Conservation (phyloP, 2,797 vertebrate genomes). For the Brachyalestes nurse region DNA sequence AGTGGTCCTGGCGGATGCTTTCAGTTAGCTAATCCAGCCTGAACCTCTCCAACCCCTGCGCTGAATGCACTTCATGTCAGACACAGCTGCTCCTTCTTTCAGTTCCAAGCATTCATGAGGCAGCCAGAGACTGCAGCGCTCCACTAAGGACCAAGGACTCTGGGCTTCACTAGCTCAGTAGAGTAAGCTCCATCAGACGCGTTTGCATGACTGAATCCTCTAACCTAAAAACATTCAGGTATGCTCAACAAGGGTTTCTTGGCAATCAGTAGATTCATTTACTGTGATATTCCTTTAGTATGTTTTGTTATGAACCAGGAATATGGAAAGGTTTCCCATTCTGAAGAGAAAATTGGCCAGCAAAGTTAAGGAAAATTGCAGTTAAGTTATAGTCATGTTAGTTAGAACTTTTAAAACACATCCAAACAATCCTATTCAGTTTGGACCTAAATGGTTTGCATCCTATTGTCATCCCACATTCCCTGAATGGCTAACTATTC, state of each 20-base stretch:
- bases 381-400: not conserved
- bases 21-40: conserved; percentile 62
- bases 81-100: conserved; percentile 58
- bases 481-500: conserved; percentile 14
- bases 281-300: not conserved
- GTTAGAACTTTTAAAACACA: not conserved
- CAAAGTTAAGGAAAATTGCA: too few relatives aligned
- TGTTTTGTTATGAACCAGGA: not conserved
- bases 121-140: conserved; percentile 19
- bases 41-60: conserved; percentile 53
- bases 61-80: conserved; percentile 61
- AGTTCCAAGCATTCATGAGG: conserved; percentile 33
- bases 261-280: not conserved
- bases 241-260: conserved; percentile 2
- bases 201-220: not conserved
- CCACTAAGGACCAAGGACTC: not conserved
- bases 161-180: not conserved
- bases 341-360: not conserved
- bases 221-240: conserved; percentile 26
- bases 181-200: not conserved
- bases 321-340: not conserved
- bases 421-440: conserved; percentile 33
- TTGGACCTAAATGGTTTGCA: conserved; percentile 31
- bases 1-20: conserved; percentile 57
- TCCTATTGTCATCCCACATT: conserved; percentile 8